Base-by-base conservation (phyloP, 37 sponge, comb jelly and placozoan genomes). In the Corticium candelabrum region DNA sequence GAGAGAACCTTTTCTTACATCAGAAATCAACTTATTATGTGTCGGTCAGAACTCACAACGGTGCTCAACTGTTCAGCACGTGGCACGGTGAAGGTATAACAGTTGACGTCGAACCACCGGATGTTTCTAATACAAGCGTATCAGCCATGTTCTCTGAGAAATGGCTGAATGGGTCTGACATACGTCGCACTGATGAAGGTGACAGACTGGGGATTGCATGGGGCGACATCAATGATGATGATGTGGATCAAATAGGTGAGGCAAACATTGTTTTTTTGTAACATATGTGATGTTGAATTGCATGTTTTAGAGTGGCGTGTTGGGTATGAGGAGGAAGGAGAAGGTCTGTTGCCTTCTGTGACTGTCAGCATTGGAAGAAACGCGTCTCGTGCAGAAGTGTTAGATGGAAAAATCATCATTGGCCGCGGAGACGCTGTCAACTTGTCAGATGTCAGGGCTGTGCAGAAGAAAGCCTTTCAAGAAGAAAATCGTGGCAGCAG, bases 381-480 rank as follows among this genome's bases (percentile, higher is more conserved):
- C 50, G 74, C 70, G n/a, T 11, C 5, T 4, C 77, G 77, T 33
- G 92, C 92, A 35, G 40, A 37, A 1, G 57, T 91, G 31, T 69
- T 40, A 0, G 31, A 41, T 27, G 87, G 92, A 5, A 34, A 74
- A n/a, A 79, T 91, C 38, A 83, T 78, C 76, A 67, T 86, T 2
- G 79, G 83, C 21, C 62, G 62, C 30, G 35, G 40, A 32, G 41
- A 78, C 35, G 85, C 84, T 38, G 83, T 79, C 11, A 88, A 74
- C 74, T 36, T 91, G 15, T 85, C 92, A 5, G 89, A 91, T 40
- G 69, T 88, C 2, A 37, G 84, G 69, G 84, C 89, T 33, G 68
- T 85, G n/a, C 84, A 85, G 15, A n/a, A n/a, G n/a, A n/a, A n/a
- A n/a, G n/a, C n/a, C n/a, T n/a, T n/a, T n/a, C 35, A 21, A 78